Conservation (phyloP, 1,140 invertebrate species). For the Drosophila malerkotliana region DNA sequence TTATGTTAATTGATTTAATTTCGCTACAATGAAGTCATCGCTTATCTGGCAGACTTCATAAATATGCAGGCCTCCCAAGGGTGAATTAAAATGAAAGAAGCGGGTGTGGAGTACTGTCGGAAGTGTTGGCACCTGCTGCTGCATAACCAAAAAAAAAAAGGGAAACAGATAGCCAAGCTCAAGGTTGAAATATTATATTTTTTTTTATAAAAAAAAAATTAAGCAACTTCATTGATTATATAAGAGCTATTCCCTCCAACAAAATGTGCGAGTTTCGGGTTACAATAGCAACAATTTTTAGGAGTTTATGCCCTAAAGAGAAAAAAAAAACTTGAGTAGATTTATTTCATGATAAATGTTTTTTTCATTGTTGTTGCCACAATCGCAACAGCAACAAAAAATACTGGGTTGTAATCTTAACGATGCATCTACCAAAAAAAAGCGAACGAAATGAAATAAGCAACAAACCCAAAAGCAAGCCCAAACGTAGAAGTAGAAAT, state of each 20-base stretch:
- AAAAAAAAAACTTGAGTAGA: constrained; percentile 61
- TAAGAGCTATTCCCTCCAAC: constrained; percentile 34
- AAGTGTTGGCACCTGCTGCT: constrained; percentile 40
- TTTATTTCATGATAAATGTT: constrained; percentile 81
- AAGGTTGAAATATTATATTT: constrained; percentile 42
- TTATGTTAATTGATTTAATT: constrained; percentile 81
- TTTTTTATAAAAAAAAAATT: constrained; percentile 3
- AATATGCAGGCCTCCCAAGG: constrained; percentile 54
- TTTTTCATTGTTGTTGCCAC: constrained; percentile 70
- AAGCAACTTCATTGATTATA: constrained; percentile 46
- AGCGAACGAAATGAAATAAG: constrained; percentile 76
- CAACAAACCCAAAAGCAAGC: constrained; percentile 11
- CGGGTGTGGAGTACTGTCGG: constrained; percentile 11
- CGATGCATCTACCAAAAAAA: constrained; percentile 75
- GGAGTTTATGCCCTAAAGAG: constrained; percentile 23
- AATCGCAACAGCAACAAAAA: constrained; percentile 38
- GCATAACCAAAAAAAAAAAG: background rate
- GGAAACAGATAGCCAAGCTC: constrained; percentile 11
- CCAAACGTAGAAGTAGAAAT: constrained; percentile 41
- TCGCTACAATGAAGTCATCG: constrained; percentile 78
- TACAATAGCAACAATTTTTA: constrained; percentile 47
- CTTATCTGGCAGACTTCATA: constrained; percentile 63
- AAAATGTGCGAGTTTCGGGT: constrained; percentile 60
- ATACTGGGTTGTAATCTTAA: constrained; percentile 72
- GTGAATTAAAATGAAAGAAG: constrained; percentile 15